Percentiles rank a stretch among this genome's conserved stretches.
These are phyloP conservation scores for Ailuropoda melanoleuca DNA, from an alignment of 2,113 vertebrate genomes.

Conservation along the genomic window DNA sequence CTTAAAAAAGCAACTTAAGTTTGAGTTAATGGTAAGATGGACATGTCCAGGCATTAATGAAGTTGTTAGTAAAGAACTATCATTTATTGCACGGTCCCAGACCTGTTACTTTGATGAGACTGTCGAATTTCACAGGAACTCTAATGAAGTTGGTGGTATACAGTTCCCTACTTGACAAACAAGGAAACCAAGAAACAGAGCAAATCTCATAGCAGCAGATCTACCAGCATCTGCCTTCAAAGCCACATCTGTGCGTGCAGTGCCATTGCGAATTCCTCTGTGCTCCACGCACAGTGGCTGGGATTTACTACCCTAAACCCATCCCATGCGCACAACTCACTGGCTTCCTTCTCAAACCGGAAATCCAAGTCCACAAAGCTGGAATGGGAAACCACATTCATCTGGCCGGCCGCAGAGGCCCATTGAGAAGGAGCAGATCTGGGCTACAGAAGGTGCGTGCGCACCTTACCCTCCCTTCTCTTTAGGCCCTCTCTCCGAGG, in stretches of 20 bases:
- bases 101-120: slow-evolving; percentile 6
- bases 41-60: not conserved
- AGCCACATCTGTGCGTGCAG: not conserved
- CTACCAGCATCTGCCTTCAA: not conserved
- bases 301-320: not conserved
- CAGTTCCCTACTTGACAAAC: not conserved
- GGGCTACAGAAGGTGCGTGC: not conserved
- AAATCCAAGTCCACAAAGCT: not conserved
- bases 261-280: not conserved
- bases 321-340: not conserved
- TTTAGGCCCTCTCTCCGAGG: not conserved
- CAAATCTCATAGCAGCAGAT: not conserved
- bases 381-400: not conserved
- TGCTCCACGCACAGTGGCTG: not conserved
- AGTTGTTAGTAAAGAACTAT: not conserved
- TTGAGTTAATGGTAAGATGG: not conserved
- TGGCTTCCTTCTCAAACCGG: not conserved
- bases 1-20: not conserved
- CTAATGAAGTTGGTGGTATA: not conserved
- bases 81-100: not conserved
- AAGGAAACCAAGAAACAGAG: not conserved
- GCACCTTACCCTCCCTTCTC: not conserved
- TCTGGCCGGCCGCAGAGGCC: not conserved
- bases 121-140: not conserved
- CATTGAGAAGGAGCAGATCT: not conserved